Base-by-base conservation (phyloP, 1,140 invertebrate species). In the Meteorus sp. region DNA sequence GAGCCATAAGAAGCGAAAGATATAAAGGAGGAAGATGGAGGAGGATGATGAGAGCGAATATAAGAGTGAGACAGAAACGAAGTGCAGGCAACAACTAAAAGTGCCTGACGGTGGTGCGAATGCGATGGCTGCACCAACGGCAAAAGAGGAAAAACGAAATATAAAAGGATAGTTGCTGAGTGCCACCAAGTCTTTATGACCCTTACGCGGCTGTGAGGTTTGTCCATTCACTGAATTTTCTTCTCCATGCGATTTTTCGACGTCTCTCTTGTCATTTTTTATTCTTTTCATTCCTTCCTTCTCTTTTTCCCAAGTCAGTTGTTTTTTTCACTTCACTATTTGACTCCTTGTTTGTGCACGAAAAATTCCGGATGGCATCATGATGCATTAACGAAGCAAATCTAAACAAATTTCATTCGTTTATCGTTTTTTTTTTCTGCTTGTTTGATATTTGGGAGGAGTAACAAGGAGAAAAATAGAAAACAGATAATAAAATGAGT, bases 101-200 rank as follows among this genome's bases (percentile, higher is more conserved):
- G 43, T 19, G 7, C n/a, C n/a, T n/a, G n/a, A n/a, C n/a, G n/a
- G 52, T 35, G 52, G 20, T 20, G 20, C 15, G 41, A 29, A 20
- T 37, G 44, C 11, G 15, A 54, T 3, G 25, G 39, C 43, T 5
- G 17, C 11, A n/a, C 27, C 22, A 4, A 5, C 11, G 22, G 8
- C 22, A 6, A 15, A 13, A 50, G 33, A 50, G 17, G 17, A 15
- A 27, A 33, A 22, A 17, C 33, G 17, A 22, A 44, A 56, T 20
- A n/a, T 20, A 15, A 23, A 45, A 9, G 22, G 9, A 11, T n/a
- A n/a, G 9, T n/a, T n/a, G 44, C 29, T 48, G 43, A 56, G 54
- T 48, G 54, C 43, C 17, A 31, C 53, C 43, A 56, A 47, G 43
- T 47, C 54, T 56, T 56, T 56, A 48, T 37, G 43, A 35, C 29